These are phyloP conservation scores for Irena cyanogastra DNA, from an alignment of 2,113 vertebrate genomes.

Conservation along the genomic window DNA sequence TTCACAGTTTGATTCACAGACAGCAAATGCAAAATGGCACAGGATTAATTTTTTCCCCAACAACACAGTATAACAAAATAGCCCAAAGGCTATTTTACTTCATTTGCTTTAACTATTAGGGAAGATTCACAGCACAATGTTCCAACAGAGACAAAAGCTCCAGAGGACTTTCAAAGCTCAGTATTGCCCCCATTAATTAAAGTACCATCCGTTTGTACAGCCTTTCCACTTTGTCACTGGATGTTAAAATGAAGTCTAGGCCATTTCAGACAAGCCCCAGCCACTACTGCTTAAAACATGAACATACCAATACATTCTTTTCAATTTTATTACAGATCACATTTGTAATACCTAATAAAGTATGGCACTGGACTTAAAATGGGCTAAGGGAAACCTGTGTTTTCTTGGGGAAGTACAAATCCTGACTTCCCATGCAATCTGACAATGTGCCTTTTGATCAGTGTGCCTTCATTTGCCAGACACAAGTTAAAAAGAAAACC, in stretches of 20 bases:
- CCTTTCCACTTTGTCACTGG: constrained; percentile 28
- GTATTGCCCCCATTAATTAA: constrained; percentile 54
- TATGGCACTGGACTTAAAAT: not conserved
- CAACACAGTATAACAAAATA: constrained; percentile 54
- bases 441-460: not conserved
- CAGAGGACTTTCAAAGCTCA: constrained; percentile 45
- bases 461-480: not conserved
- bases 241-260: not conserved
- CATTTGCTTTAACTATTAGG: constrained; percentile 67
- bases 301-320: not conserved
- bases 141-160: constrained; percentile 51
- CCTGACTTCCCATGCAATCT: not conserved
- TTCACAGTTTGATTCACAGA: constrained; percentile 79
- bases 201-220: constrained; percentile 2
- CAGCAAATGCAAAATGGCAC: constrained; percentile 74
- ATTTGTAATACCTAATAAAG: not conserved
- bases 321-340: not conserved
- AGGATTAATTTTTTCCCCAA: constrained; percentile 69
- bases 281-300: not conserved
- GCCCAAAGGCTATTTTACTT: constrained; percentile 73
- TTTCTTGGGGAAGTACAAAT: not conserved
- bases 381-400: not conserved
- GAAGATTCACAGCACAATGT: constrained; percentile 50
- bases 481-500: not conserved
- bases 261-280: not conserved